These are phyloP conservation scores for Piscicola geometra DNA, from an alignment of 2,888 invertebrate genomes.

Conservation along the genomic window DNA sequence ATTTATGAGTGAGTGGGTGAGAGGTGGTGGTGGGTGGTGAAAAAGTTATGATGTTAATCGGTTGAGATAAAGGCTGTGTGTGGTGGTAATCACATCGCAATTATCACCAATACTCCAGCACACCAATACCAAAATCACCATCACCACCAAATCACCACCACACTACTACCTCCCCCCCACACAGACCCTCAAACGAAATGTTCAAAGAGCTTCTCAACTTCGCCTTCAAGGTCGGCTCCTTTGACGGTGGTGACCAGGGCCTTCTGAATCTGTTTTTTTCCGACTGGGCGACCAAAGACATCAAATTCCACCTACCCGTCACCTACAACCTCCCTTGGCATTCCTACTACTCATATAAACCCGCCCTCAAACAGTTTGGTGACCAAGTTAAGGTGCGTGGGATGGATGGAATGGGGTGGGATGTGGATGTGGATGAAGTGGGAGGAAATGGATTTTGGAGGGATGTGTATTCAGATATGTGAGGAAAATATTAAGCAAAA, in stretches of 20 bases:
- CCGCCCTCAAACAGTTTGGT: conserved; percentile 86
- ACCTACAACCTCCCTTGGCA: conserved; percentile 94
- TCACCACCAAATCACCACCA: too few relatives aligned
- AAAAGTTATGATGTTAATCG: too few relatives aligned
- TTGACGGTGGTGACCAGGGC: conserved; percentile 75
- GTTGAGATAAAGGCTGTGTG: too few relatives aligned
- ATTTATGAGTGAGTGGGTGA: conserved; percentile 64
- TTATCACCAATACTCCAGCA: too few relatives aligned
- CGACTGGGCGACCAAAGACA: conserved; percentile 88
- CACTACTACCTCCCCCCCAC: too few relatives aligned
- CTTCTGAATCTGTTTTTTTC: conserved; percentile 87
- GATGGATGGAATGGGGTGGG: background rate
- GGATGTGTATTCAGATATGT: too few relatives aligned
- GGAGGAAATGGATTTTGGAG: too few relatives aligned
- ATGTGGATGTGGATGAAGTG: too few relatives aligned
- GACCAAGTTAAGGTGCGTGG: conserved; percentile 16
- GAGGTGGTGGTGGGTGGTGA: too few relatives aligned
- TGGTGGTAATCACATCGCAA: too few relatives aligned
- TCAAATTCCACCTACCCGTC: conserved; percentile 90
- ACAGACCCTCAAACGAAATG: conserved; percentile 80
- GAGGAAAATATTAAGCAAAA: too few relatives aligned
- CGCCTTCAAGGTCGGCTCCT: conserved; percentile 58
- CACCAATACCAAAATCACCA: too few relatives aligned
- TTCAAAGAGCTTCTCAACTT: conserved; percentile 75
- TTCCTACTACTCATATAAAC: conserved; percentile 90